Evolutionary conservation across 2,797 vertebrate species (phyloP).

Genomic region (Tragopan temminckii): DNA sequence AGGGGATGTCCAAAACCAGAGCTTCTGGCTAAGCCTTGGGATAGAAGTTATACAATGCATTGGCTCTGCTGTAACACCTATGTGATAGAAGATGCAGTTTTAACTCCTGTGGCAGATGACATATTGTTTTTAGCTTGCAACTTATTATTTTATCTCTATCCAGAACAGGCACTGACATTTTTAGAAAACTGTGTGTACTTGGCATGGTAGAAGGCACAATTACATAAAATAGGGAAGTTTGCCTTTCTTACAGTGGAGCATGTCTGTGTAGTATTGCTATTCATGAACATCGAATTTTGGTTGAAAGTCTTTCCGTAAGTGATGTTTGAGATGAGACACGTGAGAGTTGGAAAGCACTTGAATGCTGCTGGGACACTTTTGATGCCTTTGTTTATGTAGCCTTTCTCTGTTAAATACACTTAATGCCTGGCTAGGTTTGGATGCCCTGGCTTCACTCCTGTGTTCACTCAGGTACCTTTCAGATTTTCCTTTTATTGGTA

Average conservation of each 20-base stretch:
- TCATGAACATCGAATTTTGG: background rate
- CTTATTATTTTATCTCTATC: background rate
- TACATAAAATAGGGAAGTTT: background rate
- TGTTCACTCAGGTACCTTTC: background rate
- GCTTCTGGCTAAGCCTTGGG: background rate
- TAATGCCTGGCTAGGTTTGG: constrained; percentile 76
- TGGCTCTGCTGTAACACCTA: background rate
- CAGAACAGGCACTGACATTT: background rate
- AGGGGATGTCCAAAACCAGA: background rate
- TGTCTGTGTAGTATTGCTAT: background rate
- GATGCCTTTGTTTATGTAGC: constrained; percentile 74
- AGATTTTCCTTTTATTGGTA: background rate
- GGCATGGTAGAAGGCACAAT: background rate
- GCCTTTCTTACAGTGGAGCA: background rate
- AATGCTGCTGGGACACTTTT: constrained; percentile 23
- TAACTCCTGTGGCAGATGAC: background rate
- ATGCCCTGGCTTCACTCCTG: constrained; percentile 27
- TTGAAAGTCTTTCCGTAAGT: constrained; percentile 33
- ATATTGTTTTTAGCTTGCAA: background rate
- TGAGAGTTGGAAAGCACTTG: constrained; percentile 66
- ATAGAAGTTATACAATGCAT: background rate
- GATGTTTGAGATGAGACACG: constrained; percentile 45
- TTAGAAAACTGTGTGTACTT: background rate
- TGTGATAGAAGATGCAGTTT: background rate
- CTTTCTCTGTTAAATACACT: constrained; percentile 65